These are phyloP conservation scores for Helicoverpa assulta DNA, from an alignment of 2,888 invertebrate genomes.

Conservation along the genomic window DNA sequence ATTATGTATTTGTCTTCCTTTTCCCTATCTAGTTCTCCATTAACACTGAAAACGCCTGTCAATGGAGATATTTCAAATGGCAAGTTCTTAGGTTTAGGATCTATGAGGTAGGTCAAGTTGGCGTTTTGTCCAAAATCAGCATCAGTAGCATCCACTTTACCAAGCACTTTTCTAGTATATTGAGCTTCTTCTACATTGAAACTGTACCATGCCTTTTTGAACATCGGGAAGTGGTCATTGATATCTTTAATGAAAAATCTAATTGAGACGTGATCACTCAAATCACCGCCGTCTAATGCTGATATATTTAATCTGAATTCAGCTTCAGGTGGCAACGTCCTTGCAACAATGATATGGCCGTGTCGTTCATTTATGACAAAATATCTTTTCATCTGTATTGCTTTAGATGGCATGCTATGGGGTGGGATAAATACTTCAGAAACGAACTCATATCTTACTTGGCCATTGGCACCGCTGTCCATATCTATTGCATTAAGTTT, in stretches of 20 bases:
- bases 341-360: conserved; percentile 94
- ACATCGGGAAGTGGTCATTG: conserved; percentile 96
- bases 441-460: conserved; percentile 92
- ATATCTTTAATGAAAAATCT: conserved; percentile 94
- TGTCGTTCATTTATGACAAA: conserved; percentile 94
- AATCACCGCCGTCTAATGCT: conserved; percentile 94
- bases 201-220: conserved; percentile 95
- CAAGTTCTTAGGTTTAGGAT: conserved; percentile 82
- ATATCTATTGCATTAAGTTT: conserved; percentile 93
- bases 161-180: conserved; percentile 93
- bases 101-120: conserved; percentile 93
- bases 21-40: conserved; percentile 95
- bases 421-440: conserved; percentile 92
- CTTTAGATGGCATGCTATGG: conserved; percentile 79
- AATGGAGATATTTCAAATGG: conserved; percentile 93
- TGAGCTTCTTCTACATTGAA: conserved; percentile 95
- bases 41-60: conserved; percentile 93
- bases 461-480: conserved; percentile 93
- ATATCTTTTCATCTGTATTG: conserved; percentile 91
- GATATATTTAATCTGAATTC: conserved; percentile 94
- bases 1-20: conserved; percentile 92
- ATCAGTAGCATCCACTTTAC: conserved; percentile 94
- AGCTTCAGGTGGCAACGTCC: conserved; percentile 93
- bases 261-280: conserved; percentile 92
- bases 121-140: conserved; percentile 95